phyloP scores from a whole-genome alignment of 2,888 invertebrate species.

The Parnassius orleans region DNA sequence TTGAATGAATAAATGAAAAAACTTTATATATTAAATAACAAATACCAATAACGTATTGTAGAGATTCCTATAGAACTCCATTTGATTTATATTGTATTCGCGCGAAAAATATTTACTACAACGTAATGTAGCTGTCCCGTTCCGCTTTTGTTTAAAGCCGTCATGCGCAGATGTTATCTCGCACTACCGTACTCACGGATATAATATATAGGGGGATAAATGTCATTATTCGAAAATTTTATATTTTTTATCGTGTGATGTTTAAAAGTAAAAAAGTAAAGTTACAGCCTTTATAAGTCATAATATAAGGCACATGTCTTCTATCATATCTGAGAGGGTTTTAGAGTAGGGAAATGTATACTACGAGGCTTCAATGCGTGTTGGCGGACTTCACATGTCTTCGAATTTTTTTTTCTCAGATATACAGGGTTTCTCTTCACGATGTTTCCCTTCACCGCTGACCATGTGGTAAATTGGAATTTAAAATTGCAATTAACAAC shows the following conservation, averaged over 20 bases:
- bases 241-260: neutral
- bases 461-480: too few species aligned
- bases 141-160: slow-evolving; percentile 17
- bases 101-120: slow-evolving; percentile 22
- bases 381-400: too few species aligned
- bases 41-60: slow-evolving; percentile 2
- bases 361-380: too few species aligned
- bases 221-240: neutral
- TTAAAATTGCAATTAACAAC: too few species aligned
- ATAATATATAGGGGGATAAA: slow-evolving; percentile 1
- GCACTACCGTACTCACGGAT: neutral
- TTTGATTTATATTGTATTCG: slow-evolving; percentile 21
- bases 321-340: too few species aligned
- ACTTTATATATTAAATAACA: neutral
- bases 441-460: too few species aligned
- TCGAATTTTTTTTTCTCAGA: too few species aligned
- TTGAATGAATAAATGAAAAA: too few species aligned
- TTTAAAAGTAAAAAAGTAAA: neutral
- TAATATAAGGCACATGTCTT: too few species aligned
- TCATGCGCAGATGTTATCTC: slow-evolving; percentile 16
- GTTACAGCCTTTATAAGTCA: too few species aligned
- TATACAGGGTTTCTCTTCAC: too few species aligned
- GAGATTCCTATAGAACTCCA: slow-evolving; percentile 16
- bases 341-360: too few species aligned
- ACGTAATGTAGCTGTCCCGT: slow-evolving; percentile 16